Conservation (phyloP, 2,113 vertebrate genomes). For the Aldabrachelys gigantea region DNA sequence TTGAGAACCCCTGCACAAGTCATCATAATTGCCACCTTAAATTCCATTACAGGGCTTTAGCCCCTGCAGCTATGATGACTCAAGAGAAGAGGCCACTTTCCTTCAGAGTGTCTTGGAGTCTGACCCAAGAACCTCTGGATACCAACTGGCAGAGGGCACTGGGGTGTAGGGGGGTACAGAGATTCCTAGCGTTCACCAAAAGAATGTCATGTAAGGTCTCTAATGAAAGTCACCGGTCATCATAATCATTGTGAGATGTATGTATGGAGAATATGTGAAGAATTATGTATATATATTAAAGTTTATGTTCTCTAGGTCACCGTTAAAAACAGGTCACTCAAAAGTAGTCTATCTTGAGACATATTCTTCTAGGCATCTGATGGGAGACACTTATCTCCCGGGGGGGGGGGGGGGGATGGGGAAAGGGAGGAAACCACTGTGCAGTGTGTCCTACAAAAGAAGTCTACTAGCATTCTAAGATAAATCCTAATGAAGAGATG, state of each 20-base stretch:
- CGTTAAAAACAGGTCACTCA: not conserved
- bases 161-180: not conserved
- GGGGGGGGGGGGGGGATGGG: not conserved
- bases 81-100: not conserved
- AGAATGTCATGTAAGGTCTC: not conserved
- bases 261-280: not conserved
- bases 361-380: not conserved
- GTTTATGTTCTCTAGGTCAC: not conserved
- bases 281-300: not conserved
- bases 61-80: fast-evolving
- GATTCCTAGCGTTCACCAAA: not conserved
- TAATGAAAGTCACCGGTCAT: not conserved
- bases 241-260: not conserved
- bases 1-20: no score
- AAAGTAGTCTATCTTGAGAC: not conserved
- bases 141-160: not conserved
- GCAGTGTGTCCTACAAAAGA: not conserved
- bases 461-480: not conserved
- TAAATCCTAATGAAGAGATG: not conserved
- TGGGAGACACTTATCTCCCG: not conserved
- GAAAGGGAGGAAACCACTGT: not conserved
- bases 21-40: not conserved
- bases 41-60: fast-evolving
- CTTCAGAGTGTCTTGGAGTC: not conserved
- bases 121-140: not conserved